phyloP scores from a whole-genome alignment of 2,888 invertebrate genomes.

The Parnassius smintheus region DNA sequence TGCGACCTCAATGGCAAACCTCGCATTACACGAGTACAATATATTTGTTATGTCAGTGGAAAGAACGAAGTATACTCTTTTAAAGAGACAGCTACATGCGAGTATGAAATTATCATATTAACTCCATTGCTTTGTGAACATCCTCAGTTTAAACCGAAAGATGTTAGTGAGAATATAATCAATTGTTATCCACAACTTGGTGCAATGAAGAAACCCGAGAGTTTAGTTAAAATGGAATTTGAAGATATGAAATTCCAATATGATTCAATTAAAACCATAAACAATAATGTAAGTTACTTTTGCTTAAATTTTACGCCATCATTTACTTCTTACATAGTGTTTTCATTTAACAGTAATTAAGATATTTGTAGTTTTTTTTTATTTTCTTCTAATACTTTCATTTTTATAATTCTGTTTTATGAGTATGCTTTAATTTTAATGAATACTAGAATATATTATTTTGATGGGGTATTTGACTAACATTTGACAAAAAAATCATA shows the following conservation, averaged over 20 bases:
- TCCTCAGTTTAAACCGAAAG: slow-evolving; percentile 91
- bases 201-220: slow-evolving; percentile 86
- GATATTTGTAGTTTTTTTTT: slow-evolving; percentile 18
- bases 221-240: slow-evolving; percentile 85
- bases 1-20: slow-evolving; percentile 95
- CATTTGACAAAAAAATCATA: too few species aligned
- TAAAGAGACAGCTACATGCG: slow-evolving; percentile 96
- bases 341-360: slow-evolving; percentile 22
- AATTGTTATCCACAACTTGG: slow-evolving; percentile 86
- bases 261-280: slow-evolving; percentile 70
- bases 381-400: neutral
- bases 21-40: slow-evolving; percentile 89
- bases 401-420: too few species aligned
- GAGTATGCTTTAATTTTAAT: too few species aligned
- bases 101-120: slow-evolving; percentile 95
- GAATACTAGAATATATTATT: neutral
- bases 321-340: neutral
- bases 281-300: slow-evolving; percentile 50
- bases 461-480: slow-evolving; percentile 4
- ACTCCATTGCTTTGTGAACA: slow-evolving; percentile 93
- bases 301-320: neutral
- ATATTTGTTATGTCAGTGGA: slow-evolving; percentile 93
- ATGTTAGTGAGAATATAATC: slow-evolving; percentile 88
- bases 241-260: slow-evolving; percentile 86
- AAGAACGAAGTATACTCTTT: slow-evolving; percentile 96